Evolutionary conservation across 1,140 invertebrate species (phyloP).

Genomic region (Pseudomyrmex pallidus): DNA sequence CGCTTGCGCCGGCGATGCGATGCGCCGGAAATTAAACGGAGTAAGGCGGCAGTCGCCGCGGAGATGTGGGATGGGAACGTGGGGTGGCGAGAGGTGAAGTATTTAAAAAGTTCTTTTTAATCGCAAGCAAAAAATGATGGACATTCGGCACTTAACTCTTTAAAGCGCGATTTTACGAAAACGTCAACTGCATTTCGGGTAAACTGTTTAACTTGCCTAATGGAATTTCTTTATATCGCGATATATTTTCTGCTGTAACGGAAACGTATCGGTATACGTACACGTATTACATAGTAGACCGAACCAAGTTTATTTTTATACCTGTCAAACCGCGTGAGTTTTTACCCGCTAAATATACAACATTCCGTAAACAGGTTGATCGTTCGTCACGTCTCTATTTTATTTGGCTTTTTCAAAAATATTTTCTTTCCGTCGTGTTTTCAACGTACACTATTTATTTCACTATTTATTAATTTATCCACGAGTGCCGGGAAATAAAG

Average conservation of each 20-base stretch:
- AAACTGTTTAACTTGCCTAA: constrained; percentile 23
- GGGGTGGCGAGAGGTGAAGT: constrained; percentile 1
- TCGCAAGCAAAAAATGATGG: constrained; percentile 26
- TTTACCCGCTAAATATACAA: neutral
- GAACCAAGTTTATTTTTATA: constrained; percentile 18
- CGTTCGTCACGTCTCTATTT: constrained; percentile 1
- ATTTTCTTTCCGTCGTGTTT: constrained; percentile 1
- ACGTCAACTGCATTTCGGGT: constrained; percentile 11
- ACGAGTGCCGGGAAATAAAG: too few species aligned
- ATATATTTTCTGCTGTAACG: constrained; percentile 9
- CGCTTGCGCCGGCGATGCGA: constrained; percentile 16
- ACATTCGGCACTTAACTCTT: constrained; percentile 15
- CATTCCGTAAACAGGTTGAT: constrained; percentile 32
- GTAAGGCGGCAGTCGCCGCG: constrained; percentile 38
- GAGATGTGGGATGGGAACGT: constrained; percentile 13
- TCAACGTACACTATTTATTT: neutral
- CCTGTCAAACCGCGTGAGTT: neutral
- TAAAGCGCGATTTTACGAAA: constrained; percentile 35
- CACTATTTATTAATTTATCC: constrained; percentile 5
- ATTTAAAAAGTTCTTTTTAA: constrained; percentile 37
- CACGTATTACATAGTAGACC: neutral
- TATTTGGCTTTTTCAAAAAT: neutral
- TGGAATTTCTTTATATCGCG: constrained; percentile 23
- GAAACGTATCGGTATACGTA: neutral
- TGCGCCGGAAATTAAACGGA: constrained; percentile 55